These are phyloP conservation scores for Ceratosolen solmsi DNA, from an alignment of 1,140 invertebrate genomes.

Conservation along the genomic window DNA sequence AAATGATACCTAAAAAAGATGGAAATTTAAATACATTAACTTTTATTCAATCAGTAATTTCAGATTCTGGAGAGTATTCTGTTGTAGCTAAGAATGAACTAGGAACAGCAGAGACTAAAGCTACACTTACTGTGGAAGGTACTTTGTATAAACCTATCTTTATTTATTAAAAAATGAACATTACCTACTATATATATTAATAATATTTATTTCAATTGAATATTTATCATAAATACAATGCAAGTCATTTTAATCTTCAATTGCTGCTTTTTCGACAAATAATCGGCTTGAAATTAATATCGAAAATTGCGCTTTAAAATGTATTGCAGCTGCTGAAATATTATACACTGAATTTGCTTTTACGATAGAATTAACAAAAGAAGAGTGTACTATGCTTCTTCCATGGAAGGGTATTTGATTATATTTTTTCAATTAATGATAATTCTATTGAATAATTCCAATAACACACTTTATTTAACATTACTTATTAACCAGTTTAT, in stretches of 20 bases:
- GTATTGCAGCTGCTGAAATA: constrained; percentile 58
- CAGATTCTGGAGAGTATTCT: constrained; percentile 85
- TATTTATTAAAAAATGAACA: background rate
- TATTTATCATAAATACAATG: too few species aligned
- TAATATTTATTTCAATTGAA: too few species aligned
- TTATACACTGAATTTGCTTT: constrained; percentile 56
- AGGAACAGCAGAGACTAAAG: constrained; percentile 83
- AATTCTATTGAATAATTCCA: background rate
- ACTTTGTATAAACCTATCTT: constrained; percentile 55
- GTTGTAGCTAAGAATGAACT: constrained; percentile 85
- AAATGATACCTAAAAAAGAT: constrained; percentile 76
- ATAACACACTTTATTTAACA: background rate
- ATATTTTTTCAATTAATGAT: background rate
- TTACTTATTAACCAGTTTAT: background rate
- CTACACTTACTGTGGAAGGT: constrained; percentile 87
- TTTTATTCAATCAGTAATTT: constrained; percentile 78
- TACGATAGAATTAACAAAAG: constrained; percentile 57
- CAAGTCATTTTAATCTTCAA: too few species aligned
- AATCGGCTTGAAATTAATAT: background rate
- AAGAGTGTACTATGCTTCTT: constrained; percentile 49
- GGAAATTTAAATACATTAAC: constrained; percentile 81
- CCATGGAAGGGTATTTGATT: constrained; percentile 54
- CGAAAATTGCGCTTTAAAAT: constrained; percentile 4
- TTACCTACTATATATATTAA: too few species aligned
- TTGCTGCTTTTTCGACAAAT: too few species aligned